Base-by-base conservation (phyloP, 2,888 invertebrate species). In the Mellilla xanthometata region DNA sequence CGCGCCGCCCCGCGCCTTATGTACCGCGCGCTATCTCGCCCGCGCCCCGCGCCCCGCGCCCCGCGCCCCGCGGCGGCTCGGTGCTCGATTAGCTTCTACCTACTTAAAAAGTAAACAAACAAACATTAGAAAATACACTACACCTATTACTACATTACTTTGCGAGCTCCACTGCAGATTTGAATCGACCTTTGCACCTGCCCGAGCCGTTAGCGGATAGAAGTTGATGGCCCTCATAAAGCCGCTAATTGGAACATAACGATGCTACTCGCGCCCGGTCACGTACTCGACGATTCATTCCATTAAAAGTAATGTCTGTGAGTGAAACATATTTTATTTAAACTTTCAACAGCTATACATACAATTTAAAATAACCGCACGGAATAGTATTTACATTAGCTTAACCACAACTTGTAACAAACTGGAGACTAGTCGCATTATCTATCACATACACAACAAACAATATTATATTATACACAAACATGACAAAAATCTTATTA, bases 71-170 rank as follows among this genome's bases (percentile, higher is more conserved):
- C 82, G 84, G 85, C n/a, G n/a, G 84, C 89, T 88, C 88, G 87
- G 86, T 79, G 85, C 86, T 86, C 86, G 85, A 87, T 87, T 87
- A 88, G 70, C 66, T 66, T 55, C 72, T 74, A 72, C 76, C 75
- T 75, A 76, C 60, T 79, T 71, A 70, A 78, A 78, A 77, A 78
- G 58, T 61, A 70, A 69, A 66, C 64, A 63, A 58, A 62, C 24
- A 49, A 33, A 40, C 35, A 41, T 41, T 35, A 15, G 26, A 26
- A 34, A 13, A 19, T 19, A 6, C 15, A 19, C 15, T 19, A 19
- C 3, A 5, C 15, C 15, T 19, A 19, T 19, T 19, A 19, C 4
- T 1, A 5, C 3, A 19, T 19, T 19, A 6, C 15, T 19, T 19
- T 19, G 15, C 6, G n/a, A 19, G 15, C 15, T 19, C n/a, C n/a